Evolutionary conservation across 2,888 invertebrate species (phyloP).

Genomic region (Augiades crinisus): DNA sequence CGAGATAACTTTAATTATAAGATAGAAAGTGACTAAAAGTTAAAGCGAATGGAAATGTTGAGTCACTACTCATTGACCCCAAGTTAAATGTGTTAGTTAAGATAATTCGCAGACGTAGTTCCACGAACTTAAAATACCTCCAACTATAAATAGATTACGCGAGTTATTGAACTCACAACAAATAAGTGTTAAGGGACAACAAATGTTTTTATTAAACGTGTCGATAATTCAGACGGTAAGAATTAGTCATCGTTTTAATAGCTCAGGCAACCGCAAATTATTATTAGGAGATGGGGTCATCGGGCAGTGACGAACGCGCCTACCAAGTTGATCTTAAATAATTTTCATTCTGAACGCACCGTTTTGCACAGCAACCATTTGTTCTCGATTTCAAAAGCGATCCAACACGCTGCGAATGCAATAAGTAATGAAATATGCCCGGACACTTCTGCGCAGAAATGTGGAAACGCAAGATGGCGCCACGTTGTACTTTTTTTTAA

Average conservation of each 20-base stretch:
- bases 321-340: conserved; percentile 16
- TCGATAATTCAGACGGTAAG: not conserved
- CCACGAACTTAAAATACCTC: not conserved
- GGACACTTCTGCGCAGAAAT: not conserved
- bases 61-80: not conserved
- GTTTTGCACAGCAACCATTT: not conserved
- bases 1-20: conserved; percentile 8
- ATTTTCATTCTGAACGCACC: not conserved
- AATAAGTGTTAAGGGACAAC: not conserved
- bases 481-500: conserved; percentile 62
- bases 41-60: not conserved
- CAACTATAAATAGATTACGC: not conserved
- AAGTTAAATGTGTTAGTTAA: not conserved
- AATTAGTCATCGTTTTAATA: conserved; percentile 37
- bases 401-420: not conserved
- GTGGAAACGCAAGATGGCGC: conserved; percentile 48
- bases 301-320: conserved; percentile 30
- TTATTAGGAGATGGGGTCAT: conserved; percentile 43
- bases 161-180: conserved; percentile 6
- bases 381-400: conserved; percentile 1
- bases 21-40: not conserved
- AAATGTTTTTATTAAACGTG: not conserved
- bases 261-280: conserved; percentile 41
- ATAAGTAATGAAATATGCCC: conserved; percentile 2
- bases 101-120: not conserved